phyloP scores from a whole-genome alignment of 1,140 invertebrate species.

The Cotesia chilonis region DNA sequence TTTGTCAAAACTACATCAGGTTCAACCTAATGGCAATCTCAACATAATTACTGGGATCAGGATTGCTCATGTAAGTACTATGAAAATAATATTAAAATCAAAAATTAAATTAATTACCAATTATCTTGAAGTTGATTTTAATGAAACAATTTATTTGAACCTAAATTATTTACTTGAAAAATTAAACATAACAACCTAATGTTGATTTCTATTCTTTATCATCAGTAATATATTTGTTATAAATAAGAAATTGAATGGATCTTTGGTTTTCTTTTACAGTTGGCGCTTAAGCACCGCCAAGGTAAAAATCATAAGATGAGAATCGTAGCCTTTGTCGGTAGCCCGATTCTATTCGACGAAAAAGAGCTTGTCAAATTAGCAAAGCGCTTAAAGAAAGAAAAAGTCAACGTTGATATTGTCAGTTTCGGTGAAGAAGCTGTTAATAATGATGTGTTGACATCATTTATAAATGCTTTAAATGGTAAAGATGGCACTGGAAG shows the following conservation, averaged over 20 bases:
- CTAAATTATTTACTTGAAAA: no score
- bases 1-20: conserved; percentile 93
- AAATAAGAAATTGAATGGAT: neutral
- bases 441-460: conserved; percentile 85
- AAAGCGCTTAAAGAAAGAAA: conserved; percentile 98
- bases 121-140: no score
- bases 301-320: conserved; percentile 99
- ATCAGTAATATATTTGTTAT: no score
- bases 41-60: conserved; percentile 92
- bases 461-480: conserved; percentile 96
- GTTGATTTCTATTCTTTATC: no score
- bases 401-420: conserved; percentile 97
- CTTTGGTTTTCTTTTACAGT: conserved; percentile 63
- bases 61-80: conserved; percentile 87
- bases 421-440: conserved; percentile 95
- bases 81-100: neutral
- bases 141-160: no score
- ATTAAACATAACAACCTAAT: no score
- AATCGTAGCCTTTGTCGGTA: conserved; percentile 98
- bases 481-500: conserved; percentile 94
- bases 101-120: no score
- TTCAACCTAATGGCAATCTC: conserved; percentile 92
- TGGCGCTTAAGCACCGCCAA: conserved; percentile 98
- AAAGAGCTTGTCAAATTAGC: conserved; percentile 95
- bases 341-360: conserved; percentile 91